phyloP scores from a whole-genome alignment of 2,797 vertebrate species.

The Bufotes viridis region DNA sequence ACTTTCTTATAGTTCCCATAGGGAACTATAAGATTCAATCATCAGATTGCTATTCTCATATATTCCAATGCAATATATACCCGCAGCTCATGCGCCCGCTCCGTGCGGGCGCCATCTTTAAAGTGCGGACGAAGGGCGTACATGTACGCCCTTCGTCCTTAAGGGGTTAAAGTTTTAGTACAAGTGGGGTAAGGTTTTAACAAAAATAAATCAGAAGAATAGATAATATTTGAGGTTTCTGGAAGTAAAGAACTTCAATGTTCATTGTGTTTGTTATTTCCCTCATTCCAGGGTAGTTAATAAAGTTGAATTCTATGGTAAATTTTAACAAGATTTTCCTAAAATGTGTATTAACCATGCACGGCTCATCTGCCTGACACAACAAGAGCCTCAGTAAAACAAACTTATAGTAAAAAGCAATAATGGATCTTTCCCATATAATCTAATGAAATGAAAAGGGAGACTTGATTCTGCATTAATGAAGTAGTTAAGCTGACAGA shows the following conservation, averaged over 20 bases:
- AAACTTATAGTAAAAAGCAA: slow-evolving; percentile 17
- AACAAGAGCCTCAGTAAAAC: neutral
- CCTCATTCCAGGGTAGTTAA: neutral
- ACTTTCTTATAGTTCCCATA: no score
- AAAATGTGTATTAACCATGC: neutral
- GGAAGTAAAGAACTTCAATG: neutral
- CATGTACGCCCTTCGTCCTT: no score
- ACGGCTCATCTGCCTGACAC: slow-evolving; percentile 27
- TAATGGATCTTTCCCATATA: slow-evolving; percentile 4
- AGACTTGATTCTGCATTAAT: slow-evolving; percentile 31
- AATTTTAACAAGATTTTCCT: neutral
- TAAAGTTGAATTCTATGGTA: neutral
- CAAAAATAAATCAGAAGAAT: slow-evolving; percentile 29
- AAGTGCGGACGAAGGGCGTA: no score
- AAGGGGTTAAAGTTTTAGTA: neutral
- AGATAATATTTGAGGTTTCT: neutral
- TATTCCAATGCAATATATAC: no score
- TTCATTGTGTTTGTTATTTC: slow-evolving; percentile 2
- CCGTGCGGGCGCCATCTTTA: no score
- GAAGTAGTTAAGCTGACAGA: neutral
- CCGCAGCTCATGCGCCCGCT: no score
- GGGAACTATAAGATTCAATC: no score
- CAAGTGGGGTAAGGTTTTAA: slow-evolving; percentile 22
- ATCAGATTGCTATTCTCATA: no score
- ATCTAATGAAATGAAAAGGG: slow-evolving; percentile 11